phyloP scores from a whole-genome alignment of 2,888 invertebrate species.

The Sycophila texana region DNA sequence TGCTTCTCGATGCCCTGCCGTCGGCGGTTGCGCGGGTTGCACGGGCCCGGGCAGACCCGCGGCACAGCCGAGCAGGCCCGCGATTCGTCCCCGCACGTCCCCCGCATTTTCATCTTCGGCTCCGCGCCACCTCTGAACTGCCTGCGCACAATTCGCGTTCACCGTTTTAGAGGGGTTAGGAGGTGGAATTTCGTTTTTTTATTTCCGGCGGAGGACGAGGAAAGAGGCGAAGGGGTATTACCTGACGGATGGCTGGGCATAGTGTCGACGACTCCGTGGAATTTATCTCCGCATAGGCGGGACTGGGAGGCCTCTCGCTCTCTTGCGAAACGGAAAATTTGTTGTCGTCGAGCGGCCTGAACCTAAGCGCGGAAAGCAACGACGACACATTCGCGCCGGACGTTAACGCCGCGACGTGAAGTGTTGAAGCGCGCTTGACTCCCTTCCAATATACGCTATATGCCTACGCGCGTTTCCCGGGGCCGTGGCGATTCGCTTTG shows the following conservation, averaged over 20 bases:
- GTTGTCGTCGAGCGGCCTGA: constrained; percentile 17
- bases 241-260: constrained; percentile 4
- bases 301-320: too few relatives aligned
- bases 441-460: too few relatives aligned
- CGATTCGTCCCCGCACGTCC: constrained; percentile 54
- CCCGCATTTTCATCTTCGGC: constrained; percentile 2
- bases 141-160: too few relatives aligned
- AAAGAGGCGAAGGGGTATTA: neutral
- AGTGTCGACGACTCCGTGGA: constrained; percentile 1
- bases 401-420: too few relatives aligned
- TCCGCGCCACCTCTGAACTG: constrained; percentile 11
- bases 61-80: constrained; percentile 63
- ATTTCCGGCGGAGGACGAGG: too few relatives aligned
- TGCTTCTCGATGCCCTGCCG: too few relatives aligned
- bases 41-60: constrained; percentile 63
- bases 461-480: too few relatives aligned
- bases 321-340: constrained; percentile 13
- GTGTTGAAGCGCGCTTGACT: too few relatives aligned
- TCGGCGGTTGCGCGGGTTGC: constrained; percentile 61
- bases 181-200: too few relatives aligned
- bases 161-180: too few relatives aligned
- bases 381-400: too few relatives aligned
- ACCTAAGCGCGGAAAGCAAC: neutral
- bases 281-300: constrained; percentile 10
- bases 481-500: too few relatives aligned